Percentiles rank a stretch among this genome's conserved stretches.
These are phyloP conservation scores for Oreortyx pictus DNA, from an alignment of 2,797 vertebrate species.

Conservation along the genomic window DNA sequence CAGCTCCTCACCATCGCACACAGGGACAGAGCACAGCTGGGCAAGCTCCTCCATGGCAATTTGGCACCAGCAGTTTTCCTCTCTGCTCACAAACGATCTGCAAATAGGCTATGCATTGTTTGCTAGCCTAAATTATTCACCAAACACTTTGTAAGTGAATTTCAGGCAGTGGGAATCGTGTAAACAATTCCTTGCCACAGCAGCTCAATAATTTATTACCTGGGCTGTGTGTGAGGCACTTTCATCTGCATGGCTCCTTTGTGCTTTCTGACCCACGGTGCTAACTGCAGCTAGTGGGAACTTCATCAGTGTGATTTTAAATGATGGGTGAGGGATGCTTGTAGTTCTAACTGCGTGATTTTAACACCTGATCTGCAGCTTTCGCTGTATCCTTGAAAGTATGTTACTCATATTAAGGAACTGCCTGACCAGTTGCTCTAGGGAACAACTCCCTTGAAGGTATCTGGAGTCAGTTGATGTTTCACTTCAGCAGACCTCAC, in stretches of 20 bases:
- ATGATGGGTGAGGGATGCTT: not conserved
- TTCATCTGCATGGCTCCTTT: not conserved
- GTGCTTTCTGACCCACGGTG: not conserved
- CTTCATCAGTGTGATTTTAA: not conserved
- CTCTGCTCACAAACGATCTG: not conserved
- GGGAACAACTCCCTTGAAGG: not conserved
- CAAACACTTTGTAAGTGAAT: not conserved
- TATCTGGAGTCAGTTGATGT: not conserved
- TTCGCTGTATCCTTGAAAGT: not conserved
- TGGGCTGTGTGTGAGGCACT: not conserved
- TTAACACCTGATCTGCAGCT: not conserved
- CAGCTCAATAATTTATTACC: constrained; percentile 27
- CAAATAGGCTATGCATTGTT: not conserved
- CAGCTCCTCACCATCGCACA: not conserved
- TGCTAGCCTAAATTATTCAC: constrained; percentile 44
- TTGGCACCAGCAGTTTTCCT: not conserved
- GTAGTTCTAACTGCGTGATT: not conserved
- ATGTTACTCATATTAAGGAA: not conserved
- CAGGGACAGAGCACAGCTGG: not conserved
- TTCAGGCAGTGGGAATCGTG: not conserved
- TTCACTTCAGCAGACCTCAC: not conserved
- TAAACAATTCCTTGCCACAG: not conserved
- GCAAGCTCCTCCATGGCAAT: not conserved
- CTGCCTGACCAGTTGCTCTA: not conserved
- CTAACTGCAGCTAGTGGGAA: not conserved